phyloP scores from a whole-genome alignment of 2,113 vertebrate genomes.

The Australoheros scitulus region DNA sequence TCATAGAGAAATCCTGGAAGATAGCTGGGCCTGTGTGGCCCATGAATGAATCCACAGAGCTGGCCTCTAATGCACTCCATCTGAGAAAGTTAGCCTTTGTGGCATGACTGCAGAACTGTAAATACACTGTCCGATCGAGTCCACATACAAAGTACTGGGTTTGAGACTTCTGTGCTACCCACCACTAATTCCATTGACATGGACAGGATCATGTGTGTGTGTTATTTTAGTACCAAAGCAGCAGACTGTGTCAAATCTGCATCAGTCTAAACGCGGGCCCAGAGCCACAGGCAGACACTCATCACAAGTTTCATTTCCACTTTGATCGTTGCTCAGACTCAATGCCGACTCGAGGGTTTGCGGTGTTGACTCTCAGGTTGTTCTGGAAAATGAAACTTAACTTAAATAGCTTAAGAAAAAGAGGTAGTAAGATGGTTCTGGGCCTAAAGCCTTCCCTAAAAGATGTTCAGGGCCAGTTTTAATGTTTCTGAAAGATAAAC shows the following conservation, averaged over 20 bases:
- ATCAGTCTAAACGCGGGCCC: conserved; percentile 23
- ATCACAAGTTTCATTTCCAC: conserved; percentile 37
- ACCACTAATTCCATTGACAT: background rate
- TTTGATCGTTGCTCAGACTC: conserved; percentile 9
- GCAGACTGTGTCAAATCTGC: conserved; percentile 49
- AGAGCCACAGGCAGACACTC: conserved; percentile 5
- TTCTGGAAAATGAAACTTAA: conserved; percentile 4
- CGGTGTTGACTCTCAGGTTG: conserved; percentile 8
- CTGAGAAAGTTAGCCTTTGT: conserved; percentile 9
- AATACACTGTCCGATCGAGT: conserved; percentile 5
- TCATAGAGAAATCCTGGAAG: conserved; percentile 44
- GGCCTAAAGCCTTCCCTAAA: conserved; percentile 1
- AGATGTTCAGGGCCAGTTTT: background rate
- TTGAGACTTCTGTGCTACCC: conserved; percentile 8
- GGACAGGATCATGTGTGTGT: background rate
- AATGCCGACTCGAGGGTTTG: conserved; percentile 14
- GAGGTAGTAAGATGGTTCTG: background rate
- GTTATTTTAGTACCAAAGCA: conserved; percentile 70
- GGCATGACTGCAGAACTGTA: conserved; percentile 11
- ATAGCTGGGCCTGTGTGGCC: conserved; percentile 43
- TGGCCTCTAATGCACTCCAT: conserved; percentile 51
- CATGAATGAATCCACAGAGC: conserved; percentile 48
- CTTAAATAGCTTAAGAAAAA: background rate
- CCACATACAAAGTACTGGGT: background rate
- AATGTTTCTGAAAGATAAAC: conserved; percentile 9